Evolutionary conservation across 2,888 invertebrate genomes (phyloP).

Genomic region (Nymphalis c-album): DNA sequence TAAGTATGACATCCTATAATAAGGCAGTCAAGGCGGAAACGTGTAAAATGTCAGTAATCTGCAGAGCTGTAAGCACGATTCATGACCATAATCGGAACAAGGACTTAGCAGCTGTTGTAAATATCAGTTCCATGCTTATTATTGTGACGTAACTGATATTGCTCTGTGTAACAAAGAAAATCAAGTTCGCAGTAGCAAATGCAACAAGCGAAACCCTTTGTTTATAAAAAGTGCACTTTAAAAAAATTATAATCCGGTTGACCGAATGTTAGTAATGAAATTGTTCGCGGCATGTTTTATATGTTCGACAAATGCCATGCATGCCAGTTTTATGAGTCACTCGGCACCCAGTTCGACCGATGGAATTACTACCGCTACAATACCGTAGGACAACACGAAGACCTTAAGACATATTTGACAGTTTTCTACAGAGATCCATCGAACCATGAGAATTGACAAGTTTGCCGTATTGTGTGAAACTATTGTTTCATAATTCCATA

Average conservation of each 20-base stretch:
- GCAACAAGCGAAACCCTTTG: slow-evolving; percentile 44
- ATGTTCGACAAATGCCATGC: slow-evolving; percentile 67
- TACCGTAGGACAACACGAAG: slow-evolving; percentile 49
- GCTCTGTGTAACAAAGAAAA: slow-evolving; percentile 73
- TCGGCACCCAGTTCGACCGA: slow-evolving; percentile 47
- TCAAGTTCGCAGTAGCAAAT: slow-evolving; percentile 50
- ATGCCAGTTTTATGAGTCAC: slow-evolving; percentile 66
- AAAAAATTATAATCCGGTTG: slow-evolving; percentile 26
- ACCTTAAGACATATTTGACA: slow-evolving; percentile 22
- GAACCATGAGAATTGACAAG: slow-evolving; percentile 21
- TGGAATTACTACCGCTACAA: slow-evolving; percentile 40
- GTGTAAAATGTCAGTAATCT: slow-evolving; percentile 79
- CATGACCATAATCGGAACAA: slow-evolving; percentile 79
- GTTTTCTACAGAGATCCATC: slow-evolving; percentile 22
- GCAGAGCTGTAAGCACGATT: slow-evolving; percentile 73
- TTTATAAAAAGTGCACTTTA: slow-evolving; percentile 38
- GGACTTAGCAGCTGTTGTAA: slow-evolving; percentile 78
- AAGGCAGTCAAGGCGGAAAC: slow-evolving; percentile 76
- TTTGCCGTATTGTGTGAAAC: slow-evolving; percentile 22
- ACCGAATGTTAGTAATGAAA: slow-evolving; percentile 17
- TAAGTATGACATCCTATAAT: slow-evolving; percentile 75
- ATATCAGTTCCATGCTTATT: slow-evolving; percentile 73
- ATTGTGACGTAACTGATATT: slow-evolving; percentile 75
- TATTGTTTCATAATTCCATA: slow-evolving; percentile 12
- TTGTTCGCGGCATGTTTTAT: slow-evolving; percentile 52